Conservation (phyloP, 2,113 vertebrate genomes). For the Amazona guildingii region DNA sequence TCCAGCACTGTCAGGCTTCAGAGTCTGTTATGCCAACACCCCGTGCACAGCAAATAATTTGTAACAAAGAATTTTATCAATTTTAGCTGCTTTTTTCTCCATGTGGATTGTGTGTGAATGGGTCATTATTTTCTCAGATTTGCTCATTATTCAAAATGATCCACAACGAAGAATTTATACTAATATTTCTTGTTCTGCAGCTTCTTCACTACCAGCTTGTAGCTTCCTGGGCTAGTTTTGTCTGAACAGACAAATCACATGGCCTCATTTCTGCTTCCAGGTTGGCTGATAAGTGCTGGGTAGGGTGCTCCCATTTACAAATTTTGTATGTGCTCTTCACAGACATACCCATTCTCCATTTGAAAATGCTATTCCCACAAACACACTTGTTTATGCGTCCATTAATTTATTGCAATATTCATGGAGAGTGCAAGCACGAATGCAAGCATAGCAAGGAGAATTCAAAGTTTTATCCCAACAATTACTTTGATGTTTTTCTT, state of each 20-base stretch:
- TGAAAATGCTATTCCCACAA: conserved; percentile 9
- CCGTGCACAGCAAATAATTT: conserved; percentile 59
- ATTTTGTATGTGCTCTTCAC: neutral
- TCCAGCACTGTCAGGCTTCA: neutral
- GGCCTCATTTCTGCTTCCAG: conserved; percentile 4
- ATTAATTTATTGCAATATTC: neutral
- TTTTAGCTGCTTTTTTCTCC: conserved; percentile 47
- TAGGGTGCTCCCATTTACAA: neutral
- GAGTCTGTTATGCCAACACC: conserved; percentile 17
- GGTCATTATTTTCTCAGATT: conserved; percentile 67
- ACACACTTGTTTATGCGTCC: neutral
- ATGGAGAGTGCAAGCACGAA: neutral
- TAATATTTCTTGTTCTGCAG: conserved; percentile 51
- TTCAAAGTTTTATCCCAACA: neutral
- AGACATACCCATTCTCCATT: neutral
- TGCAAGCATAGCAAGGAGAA: neutral
- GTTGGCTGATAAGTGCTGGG: neutral
- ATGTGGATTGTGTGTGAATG: neutral
- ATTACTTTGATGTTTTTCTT: neutral
- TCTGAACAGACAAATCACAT: conserved; percentile 35
- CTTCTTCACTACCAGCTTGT: conserved; percentile 32
- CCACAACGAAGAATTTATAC: conserved; percentile 55
- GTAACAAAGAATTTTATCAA: conserved; percentile 68
- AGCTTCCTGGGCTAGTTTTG: conserved; percentile 48
- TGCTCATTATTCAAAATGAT: conserved; percentile 45